Conservation (phyloP, 2,888 invertebrate species). For the Autographa gamma region DNA sequence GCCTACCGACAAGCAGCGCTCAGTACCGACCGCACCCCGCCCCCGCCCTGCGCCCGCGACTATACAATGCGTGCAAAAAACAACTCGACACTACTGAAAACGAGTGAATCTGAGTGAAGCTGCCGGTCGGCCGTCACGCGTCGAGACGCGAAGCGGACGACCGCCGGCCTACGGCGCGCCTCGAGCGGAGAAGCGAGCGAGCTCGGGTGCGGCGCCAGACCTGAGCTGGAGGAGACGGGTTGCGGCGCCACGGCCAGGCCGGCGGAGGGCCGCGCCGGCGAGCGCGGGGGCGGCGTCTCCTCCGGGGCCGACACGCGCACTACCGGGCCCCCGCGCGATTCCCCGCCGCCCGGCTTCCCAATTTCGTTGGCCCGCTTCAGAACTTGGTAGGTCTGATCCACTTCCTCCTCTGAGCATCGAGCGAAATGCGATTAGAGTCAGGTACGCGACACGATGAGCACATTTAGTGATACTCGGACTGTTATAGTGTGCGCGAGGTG, state of each 20-base stretch:
- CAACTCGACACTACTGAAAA: constrained; percentile 85
- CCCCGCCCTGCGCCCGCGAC: constrained; percentile 84
- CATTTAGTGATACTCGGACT: constrained; percentile 55
- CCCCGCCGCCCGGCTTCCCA: constrained; percentile 89
- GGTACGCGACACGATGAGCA: constrained; percentile 62
- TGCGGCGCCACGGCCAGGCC: constrained; percentile 91
- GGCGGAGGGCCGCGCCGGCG: constrained; percentile 83
- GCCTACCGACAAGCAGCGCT: constrained; percentile 87
- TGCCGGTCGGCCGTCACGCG: constrained; percentile 72
- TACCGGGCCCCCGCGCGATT: constrained; percentile 84
- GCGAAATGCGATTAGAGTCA: constrained; percentile 81
- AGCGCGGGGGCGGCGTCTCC: constrained; percentile 80
- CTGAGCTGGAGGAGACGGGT: constrained; percentile 92
- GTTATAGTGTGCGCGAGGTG: constrained; percentile 53
- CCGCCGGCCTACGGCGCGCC: constrained; percentile 79
- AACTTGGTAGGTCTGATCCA: constrained; percentile 98
- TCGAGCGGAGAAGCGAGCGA: constrained; percentile 81
- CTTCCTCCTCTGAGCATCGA: constrained; percentile 91
- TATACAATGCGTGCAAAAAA: constrained; percentile 84
- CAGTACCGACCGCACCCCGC: constrained; percentile 82
- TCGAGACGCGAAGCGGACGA: constrained; percentile 62
- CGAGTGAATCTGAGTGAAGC: constrained; percentile 84
- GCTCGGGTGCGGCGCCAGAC: constrained; percentile 87
- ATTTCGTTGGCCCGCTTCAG: constrained; percentile 98
- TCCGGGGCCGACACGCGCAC: constrained; percentile 84